Conservation (phyloP, 2,113 vertebrate genomes). For the Psilopogon haemacephalus region DNA sequence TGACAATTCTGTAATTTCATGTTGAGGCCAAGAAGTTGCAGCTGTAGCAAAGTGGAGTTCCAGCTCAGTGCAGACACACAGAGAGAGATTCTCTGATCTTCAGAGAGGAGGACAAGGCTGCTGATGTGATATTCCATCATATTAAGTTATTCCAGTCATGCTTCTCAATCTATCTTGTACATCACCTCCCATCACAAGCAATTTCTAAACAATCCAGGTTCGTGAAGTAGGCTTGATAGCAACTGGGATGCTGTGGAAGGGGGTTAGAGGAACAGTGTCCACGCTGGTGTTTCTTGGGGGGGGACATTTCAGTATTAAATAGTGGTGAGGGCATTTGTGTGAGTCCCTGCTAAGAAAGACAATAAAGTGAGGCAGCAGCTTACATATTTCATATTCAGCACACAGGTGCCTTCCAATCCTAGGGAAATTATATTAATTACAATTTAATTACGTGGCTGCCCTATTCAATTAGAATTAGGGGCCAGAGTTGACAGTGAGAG, state of each 20-base stretch:
- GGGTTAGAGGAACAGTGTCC: background rate
- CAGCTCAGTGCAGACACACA: background rate
- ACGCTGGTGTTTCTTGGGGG: background rate
- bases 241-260: background rate
- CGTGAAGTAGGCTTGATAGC: background rate
- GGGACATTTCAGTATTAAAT: background rate
- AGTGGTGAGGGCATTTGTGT: background rate
- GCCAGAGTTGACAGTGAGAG: background rate
- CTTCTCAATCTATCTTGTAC: background rate
- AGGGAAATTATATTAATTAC: conserved; percentile 43
- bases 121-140: background rate
- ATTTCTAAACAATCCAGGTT: background rate
- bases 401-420: background rate
- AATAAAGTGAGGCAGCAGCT: conserved; percentile 18
- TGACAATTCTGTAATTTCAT: background rate
- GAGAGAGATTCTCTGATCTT: background rate
- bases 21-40: background rate
- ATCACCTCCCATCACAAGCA: background rate
- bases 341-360: background rate
- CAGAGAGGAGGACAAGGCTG: background rate
- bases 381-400: background rate
- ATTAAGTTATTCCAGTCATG: background rate
- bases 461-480: conserved; percentile 28
- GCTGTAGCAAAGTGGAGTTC: background rate
- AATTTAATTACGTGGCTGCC: background rate